Conservation (phyloP, 2,113 vertebrate genomes). For the Urocynchramus pylzowi region DNA sequence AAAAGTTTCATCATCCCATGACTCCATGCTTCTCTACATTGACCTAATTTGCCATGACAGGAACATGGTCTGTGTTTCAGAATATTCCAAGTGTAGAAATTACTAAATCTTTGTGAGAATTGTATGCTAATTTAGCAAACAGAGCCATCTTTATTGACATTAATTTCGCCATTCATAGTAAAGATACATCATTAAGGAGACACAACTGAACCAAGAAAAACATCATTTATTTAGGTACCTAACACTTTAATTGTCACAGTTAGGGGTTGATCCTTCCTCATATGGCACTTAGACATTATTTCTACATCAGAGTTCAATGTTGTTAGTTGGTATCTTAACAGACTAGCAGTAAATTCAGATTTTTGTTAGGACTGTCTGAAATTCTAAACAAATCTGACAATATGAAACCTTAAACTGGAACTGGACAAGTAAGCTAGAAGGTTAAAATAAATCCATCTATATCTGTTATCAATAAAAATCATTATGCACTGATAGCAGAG, state of each 20-base stretch:
- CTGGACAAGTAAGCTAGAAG: background rate
- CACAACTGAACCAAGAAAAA: background rate
- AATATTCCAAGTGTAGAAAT: slow-evolving; percentile 62
- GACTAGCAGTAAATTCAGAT: background rate
- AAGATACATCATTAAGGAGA: background rate
- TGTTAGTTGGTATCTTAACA: background rate
- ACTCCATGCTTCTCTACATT: slow-evolving; percentile 50
- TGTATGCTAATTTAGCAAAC: background rate
- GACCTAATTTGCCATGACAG: slow-evolving; percentile 78
- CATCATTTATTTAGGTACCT: background rate
- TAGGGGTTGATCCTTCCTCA: background rate
- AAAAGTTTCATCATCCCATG: slow-evolving; percentile 67
- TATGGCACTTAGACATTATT: background rate
- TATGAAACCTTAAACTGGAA: background rate
- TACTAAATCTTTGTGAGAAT: slow-evolving; percentile 30
- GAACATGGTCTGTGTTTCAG: slow-evolving; percentile 65
- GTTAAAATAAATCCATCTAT: background rate
- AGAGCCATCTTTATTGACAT: background rate
- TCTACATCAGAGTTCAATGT: background rate
- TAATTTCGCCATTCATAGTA: background rate
- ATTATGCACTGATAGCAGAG: background rate
- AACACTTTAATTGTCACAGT: background rate
- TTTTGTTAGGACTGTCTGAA: background rate
- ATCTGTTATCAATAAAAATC: background rate
- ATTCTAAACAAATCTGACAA: background rate